Conservation (phyloP, 2,113 vertebrate genomes). For the Megaleporinus macrocephalus region DNA sequence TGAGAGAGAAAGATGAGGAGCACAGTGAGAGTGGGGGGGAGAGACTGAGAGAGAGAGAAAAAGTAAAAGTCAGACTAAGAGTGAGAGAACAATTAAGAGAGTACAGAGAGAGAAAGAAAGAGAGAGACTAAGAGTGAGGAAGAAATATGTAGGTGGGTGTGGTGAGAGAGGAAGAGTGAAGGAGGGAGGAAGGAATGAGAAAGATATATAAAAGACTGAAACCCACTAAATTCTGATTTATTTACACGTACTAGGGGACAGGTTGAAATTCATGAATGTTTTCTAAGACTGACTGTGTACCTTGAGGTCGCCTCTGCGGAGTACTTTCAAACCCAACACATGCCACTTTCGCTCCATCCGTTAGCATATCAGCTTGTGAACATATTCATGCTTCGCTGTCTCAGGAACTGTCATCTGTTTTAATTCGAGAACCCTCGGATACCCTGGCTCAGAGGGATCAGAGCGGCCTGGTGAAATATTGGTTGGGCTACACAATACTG, state of each 20-base stretch:
- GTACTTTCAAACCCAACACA: constrained; percentile 57
- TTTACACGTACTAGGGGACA: constrained; percentile 58
- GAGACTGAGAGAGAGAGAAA: no score
- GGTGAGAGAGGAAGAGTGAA: no score
- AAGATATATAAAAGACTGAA: constrained; percentile 20
- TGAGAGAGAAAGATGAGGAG: neutral
- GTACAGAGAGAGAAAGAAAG: no score
- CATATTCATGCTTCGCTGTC: constrained; percentile 41
- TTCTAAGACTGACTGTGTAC: constrained; percentile 53
- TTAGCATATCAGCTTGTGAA: constrained; percentile 45
- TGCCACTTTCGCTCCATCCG: constrained; percentile 56
- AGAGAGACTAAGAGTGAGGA: no score
- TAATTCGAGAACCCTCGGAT: constrained; percentile 45
- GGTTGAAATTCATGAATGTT: constrained; percentile 47
- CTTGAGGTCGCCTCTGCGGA: constrained; percentile 33
- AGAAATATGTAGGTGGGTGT: no score
- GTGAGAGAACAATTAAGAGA: no score
- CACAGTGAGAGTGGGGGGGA: no score
- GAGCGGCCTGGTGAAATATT: constrained; percentile 63
- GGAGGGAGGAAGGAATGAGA: no score
- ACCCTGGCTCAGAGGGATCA: constrained; percentile 5
- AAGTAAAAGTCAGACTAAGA: no score
- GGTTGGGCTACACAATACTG: constrained; percentile 61
- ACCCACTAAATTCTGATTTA: constrained; percentile 66
- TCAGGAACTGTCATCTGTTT: constrained; percentile 36